Base-by-base conservation (phyloP, 2,113 vertebrate genomes). In the Todiramphus saurophagus region DNA sequence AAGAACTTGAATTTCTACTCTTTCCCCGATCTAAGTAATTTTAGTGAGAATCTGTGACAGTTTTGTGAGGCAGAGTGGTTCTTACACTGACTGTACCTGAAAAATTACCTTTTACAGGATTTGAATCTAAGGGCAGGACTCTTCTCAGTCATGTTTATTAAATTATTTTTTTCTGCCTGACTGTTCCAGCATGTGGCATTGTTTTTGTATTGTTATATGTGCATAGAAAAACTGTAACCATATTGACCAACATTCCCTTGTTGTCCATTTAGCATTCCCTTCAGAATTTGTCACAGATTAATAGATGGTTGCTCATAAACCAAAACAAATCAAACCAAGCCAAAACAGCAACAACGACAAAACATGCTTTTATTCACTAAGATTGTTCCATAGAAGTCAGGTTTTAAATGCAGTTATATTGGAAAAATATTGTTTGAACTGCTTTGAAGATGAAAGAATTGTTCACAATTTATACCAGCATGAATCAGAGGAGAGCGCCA, bases 51-150 rank as follows among this genome's bases (percentile, higher is more conserved):
- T 88, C 14, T 24, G 5, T 83, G 41, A 44, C 43, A n/a, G 58
- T 91, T 96, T 88, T 87, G 41, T 85, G 77, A 95, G 46, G 68
- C 14, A 20, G 33, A 86, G 35, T 63, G 43, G 93, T 96, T 93
- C 21, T 87, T 95, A 64, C 25, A 87, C 55, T 88, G 60, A 43
- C 44, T 43, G 31, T 31, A 82, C 31, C 10, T 77, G 55, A 96
- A 94, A 89, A 96, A 91, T 64, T 76, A 77, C 9, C 58, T 89
- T 67, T 95, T 48, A 66, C 50, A 37, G 33, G 11, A 50, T 62
- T 82, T 62, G 50, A 79, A 74, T 75, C 85, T 84, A 23, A 72
- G 33, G 11, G 11, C 10, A 48, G 37, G 30, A 48, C 48, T 23
- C 37, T 89, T 92, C 64, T 93, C 66, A 83, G 30, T 73, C 37